Conservation (phyloP, 2,797 vertebrate species). For the Sebastes oblongus region DNA sequence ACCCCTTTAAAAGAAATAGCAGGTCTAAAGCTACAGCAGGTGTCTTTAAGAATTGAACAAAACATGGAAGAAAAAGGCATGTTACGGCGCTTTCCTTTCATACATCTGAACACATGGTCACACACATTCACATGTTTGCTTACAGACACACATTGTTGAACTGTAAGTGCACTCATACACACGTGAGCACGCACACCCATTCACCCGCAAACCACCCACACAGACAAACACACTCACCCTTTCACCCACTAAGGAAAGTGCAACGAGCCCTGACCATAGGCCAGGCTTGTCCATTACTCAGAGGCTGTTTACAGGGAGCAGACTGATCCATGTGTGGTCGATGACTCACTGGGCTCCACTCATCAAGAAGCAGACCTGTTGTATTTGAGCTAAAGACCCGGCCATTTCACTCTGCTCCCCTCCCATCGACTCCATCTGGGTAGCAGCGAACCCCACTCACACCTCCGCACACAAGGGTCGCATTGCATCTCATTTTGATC, state of each 20-base stretch:
- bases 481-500: conserved; percentile 34
- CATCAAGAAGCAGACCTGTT: conserved; percentile 62
- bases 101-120: conserved; percentile 6
- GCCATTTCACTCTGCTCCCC: conserved; percentile 28
- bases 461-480: background rate
- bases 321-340: conserved; percentile 54
- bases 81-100: conserved; percentile 23
- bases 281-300: conserved; percentile 59
- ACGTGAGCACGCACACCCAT: background rate
- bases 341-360: conserved; percentile 66
- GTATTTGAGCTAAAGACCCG: conserved; percentile 48
- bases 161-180: conserved; percentile 15
- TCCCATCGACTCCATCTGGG: conserved; percentile 2
- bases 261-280: conserved; percentile 41
- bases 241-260: conserved; percentile 40
- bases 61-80: conserved; percentile 32
- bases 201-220: conserved; percentile 2
- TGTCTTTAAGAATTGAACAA: conserved; percentile 28
- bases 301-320: conserved; percentile 59
- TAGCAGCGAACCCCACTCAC: background rate
- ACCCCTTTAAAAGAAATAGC: background rate
- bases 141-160: background rate
- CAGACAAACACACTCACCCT: background rate
- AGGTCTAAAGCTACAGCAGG: background rate
- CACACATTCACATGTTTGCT: conserved; percentile 1